Evolutionary conservation across 2,888 invertebrate species (phyloP), one percentile per base, ranked within the genome.

Genomic region (Deilephila elpenor): DNA sequence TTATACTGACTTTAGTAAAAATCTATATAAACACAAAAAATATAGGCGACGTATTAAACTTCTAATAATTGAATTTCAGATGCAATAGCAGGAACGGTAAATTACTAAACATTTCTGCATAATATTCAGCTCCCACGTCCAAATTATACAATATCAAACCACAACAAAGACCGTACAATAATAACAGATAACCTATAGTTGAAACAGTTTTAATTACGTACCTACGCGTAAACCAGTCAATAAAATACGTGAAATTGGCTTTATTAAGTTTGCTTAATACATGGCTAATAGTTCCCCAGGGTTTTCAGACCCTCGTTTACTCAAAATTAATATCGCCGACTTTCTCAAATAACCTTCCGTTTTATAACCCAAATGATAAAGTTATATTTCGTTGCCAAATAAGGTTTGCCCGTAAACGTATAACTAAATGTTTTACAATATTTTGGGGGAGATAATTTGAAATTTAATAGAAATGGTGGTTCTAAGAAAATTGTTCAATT

Each of bases 321-420:
- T 82, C 75, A 76, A 78, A 83, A 86, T 86, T 82, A 84, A 84
- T 82, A 83, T 82, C 79, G 81, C 75, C 78, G 77, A 75, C 78
- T 79, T 78, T 77, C 76, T 75, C 72, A 74, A 72, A 72, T 74
- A 75, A 71, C 77, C 75, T 77, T 74, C 73, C 71, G 67, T 74
- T 74, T 75, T 75, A 75, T 73, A 72, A 72, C 71, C 62, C 37
- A 67, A 74, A 70, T 72, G 74, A 80, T 78, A 74, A 79, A 79
- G 73, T 76, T 71, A 62, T 73, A 73, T 73, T 77, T 75, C 70
- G 71, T 72, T 73, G 64, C 67, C 77, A 73, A 78, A 77, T 79
- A 75, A 75, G 77, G 70, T 74, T 62, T 75, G 59, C 70, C 70
- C 56, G 61, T 44, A 73, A 78, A 62, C 56, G 25, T 51, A 25